A percentile compares a stretch with the other conserved stretches of the same genome.
Evolutionary conservation across 2,113 vertebrate species (phyloP).

Genomic region (Entelurus aequoreus): DNA sequence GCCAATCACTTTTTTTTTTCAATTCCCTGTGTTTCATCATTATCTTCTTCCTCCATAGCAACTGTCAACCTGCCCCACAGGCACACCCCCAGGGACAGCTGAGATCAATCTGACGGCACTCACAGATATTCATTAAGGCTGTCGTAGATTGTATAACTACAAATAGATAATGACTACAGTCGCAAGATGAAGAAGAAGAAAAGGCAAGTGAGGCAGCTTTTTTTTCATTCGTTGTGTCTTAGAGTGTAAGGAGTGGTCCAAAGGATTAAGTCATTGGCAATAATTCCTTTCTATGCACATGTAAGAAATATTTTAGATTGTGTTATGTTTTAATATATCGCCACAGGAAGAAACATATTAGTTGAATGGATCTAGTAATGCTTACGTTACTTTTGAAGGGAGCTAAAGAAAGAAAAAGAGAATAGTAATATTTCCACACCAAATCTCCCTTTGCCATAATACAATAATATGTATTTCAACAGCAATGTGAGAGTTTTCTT

Average conservation of each 20-base stretch:
- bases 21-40: slow-evolving; percentile 38
- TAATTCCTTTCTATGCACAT: not conserved
- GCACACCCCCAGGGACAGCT: slow-evolving; percentile 29
- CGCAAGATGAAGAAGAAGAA: slow-evolving; percentile 21
- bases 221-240: not conserved
- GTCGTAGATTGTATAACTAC: slow-evolving; percentile 15
- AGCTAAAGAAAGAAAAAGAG: too few species aligned
- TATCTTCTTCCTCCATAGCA: slow-evolving; percentile 29
- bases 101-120: slow-evolving; percentile 36
- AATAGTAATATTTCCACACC: too few species aligned
- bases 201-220: slow-evolving; percentile 11
- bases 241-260: slow-evolving; percentile 5
- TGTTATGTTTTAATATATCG: too few species aligned
- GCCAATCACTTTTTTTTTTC: slow-evolving; percentile 80
- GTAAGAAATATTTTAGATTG: not conserved
- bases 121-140: slow-evolving; percentile 46
- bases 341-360: too few species aligned
- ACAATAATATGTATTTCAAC: too few species aligned
- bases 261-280: slow-evolving; percentile 15
- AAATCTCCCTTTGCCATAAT: too few species aligned
- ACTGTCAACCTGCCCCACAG: slow-evolving; percentile 34
- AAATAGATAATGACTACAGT: slow-evolving; percentile 3
- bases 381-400: too few species aligned
- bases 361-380: too few species aligned
- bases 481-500: too few species aligned